Evolutionary conservation across 2,113 vertebrate species (phyloP), one percentile per base, ranked within the genome.

Genomic region (Opisthocomus hoazin): DNA sequence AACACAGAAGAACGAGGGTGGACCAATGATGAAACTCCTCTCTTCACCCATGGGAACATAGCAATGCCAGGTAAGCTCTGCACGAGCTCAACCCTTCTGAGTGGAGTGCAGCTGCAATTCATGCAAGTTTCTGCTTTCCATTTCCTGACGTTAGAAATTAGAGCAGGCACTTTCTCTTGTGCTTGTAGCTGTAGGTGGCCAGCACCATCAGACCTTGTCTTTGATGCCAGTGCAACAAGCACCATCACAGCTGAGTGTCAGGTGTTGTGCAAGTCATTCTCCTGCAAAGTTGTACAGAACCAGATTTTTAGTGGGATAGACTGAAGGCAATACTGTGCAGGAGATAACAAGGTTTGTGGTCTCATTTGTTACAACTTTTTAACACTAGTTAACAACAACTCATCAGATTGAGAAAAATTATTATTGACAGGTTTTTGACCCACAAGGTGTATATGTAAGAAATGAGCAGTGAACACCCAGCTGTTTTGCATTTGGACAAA

Each of bases 21-120:
- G 99, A 98, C 89, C 10, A 98, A 94, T 18, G 96, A 85, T 14
- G 97, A 98, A 82, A 65, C 71, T 6, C 98, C 98, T 85, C 92
- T 90, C 30, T 99, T 99, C 94, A 99, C 98, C n/a, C 97, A 99
- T 94, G 99, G 99, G 98, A 99, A 99, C 46, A 74, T 96, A 4
- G 98, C 97, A 58, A 99, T 99, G 99, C 99, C 99, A 98, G 99
- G 99, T 99, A 98, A 36, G 87, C 63, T 57, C 54, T 74, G 29
- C 21, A 7, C 0, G 2, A 21, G 27, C 43, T 50, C 61, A 78
- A 2, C 1, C 9, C 14, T 36, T 60, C 54, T 11, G 10, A 23
- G 11, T 6, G 5, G 36, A 68, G 9, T 12, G 23, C 34, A 41
- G 15, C 64, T 81, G 29, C 5, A 30, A 11, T 58, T 46, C 34